Conservation (phyloP, 2,888 invertebrate genomes). For the Cephus rjabovi region DNA sequence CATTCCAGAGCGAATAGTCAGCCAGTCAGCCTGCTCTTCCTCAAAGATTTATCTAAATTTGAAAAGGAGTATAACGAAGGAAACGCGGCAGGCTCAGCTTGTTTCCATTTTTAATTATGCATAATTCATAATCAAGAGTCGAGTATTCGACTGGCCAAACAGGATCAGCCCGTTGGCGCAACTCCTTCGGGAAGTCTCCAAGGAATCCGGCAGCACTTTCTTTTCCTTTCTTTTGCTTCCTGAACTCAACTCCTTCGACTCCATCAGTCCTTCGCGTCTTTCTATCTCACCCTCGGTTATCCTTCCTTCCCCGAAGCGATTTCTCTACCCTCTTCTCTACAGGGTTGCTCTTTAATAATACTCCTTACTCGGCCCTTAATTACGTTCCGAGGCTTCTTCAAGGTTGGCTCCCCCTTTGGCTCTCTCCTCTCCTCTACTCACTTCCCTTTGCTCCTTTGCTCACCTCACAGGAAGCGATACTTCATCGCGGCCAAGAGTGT, state of each 20-base stretch:
- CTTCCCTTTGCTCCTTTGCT: background rate
- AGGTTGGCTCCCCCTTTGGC: conserved; percentile 14
- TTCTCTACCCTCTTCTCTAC: background rate
- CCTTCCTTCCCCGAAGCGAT: too few species aligned
- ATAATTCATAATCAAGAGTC: conserved; percentile 39
- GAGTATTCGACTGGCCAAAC: conserved; percentile 4
- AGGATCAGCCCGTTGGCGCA: too few species aligned
- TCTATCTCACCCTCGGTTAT: background rate
- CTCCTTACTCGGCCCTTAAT: conserved; percentile 39
- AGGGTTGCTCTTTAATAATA: conserved; percentile 41
- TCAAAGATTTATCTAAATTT: conserved; percentile 46
- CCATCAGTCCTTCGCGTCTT: background rate
- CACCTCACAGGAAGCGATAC: background rate
- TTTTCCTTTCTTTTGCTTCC: too few species aligned
- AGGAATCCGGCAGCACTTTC: too few species aligned
- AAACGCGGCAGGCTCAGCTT: conserved; percentile 25
- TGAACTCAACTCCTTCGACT: background rate
- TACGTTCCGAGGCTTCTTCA: conserved; percentile 30
- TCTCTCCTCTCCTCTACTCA: background rate
- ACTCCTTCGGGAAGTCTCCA: too few species aligned
- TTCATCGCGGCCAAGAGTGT: too few species aligned
- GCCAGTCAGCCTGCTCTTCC: conserved; percentile 2
- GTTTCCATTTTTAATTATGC: conserved; percentile 40
- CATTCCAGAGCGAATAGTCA: background rate
- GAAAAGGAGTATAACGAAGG: conserved; percentile 43